phyloP scores from a whole-genome alignment of 2,888 invertebrate species.

The Drosophila koepferae region DNA sequence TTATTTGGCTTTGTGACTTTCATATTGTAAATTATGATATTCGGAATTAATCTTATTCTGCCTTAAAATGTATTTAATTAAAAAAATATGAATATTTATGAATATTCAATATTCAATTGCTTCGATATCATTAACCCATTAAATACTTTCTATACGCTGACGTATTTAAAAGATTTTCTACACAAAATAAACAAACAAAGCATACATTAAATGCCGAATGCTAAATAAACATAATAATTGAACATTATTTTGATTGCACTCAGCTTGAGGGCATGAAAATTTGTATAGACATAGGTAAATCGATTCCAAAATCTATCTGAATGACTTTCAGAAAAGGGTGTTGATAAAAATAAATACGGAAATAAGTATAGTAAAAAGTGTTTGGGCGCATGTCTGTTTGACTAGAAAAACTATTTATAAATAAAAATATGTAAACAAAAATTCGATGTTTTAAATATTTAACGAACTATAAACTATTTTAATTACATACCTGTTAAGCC shows the following conservation, averaged over 20 bases:
- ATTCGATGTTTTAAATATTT: background rate
- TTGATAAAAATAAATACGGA: slow-evolving; percentile 5
- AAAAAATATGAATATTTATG: too few species aligned
- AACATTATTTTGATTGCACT: slow-evolving; percentile 28
- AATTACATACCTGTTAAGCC: slow-evolving; percentile 21
- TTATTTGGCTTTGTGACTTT: too few species aligned
- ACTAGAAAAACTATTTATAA: background rate
- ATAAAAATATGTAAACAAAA: background rate
- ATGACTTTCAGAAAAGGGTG: slow-evolving; percentile 9
- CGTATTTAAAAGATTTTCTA: slow-evolving; percentile 2
- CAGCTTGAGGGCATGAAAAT: background rate
- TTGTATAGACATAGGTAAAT: slow-evolving; percentile 16
- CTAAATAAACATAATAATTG: slow-evolving; percentile 21
- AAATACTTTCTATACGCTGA: background rate
- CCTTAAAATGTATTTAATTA: too few species aligned
- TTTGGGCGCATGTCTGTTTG: background rate
- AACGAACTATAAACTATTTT: background rate
- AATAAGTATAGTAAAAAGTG: slow-evolving; percentile 2
- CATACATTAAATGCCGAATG: slow-evolving; percentile 6
- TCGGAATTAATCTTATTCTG: too few species aligned
- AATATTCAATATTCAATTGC: background rate
- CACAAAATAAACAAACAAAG: slow-evolving; percentile 9
- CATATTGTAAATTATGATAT: too few species aligned
- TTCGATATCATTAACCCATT: background rate
- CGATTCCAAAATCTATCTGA: slow-evolving; percentile 4